phyloP scores from a whole-genome alignment of 2,797 vertebrate genomes.

The Lepidocolaptes lacrymiger region DNA sequence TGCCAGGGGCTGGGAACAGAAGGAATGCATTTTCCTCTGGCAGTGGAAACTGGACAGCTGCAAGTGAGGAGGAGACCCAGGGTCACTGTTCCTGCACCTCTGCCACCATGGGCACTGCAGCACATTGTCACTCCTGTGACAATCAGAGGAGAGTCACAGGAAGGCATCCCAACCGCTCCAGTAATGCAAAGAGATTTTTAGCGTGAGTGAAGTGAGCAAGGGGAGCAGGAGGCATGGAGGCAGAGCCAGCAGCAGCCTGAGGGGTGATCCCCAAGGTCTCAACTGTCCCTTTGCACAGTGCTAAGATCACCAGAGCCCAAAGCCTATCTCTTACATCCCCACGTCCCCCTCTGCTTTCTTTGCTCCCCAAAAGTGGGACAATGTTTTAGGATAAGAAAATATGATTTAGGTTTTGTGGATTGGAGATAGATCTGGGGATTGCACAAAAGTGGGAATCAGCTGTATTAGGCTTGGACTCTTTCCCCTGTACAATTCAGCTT shows the following conservation, averaged over 20 bases:
- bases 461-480: not conserved
- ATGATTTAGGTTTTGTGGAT: not conserved
- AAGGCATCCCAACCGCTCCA: not conserved
- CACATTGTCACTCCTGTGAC: not conserved
- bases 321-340: not conserved
- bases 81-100: not conserved
- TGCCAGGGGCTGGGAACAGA: not conserved
- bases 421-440: not conserved
- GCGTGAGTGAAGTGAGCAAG: fast-evolving
- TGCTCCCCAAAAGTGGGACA: fast-evolving
- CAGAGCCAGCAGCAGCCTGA: not conserved
- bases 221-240: not conserved
- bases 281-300: not conserved
- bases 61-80: not conserved
- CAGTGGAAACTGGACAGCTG: not conserved
- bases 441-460: not conserved
- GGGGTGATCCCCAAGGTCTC: fast-evolving
- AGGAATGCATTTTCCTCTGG: not conserved
- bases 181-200: not conserved
- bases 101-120: not conserved
- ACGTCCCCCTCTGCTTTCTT: not conserved
- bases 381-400: not conserved
- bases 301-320: not conserved
- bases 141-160: not conserved
- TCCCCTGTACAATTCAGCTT: not conserved